phyloP scores from a whole-genome alignment of 2,797 vertebrate species.

The Loriculus beryllinus region DNA sequence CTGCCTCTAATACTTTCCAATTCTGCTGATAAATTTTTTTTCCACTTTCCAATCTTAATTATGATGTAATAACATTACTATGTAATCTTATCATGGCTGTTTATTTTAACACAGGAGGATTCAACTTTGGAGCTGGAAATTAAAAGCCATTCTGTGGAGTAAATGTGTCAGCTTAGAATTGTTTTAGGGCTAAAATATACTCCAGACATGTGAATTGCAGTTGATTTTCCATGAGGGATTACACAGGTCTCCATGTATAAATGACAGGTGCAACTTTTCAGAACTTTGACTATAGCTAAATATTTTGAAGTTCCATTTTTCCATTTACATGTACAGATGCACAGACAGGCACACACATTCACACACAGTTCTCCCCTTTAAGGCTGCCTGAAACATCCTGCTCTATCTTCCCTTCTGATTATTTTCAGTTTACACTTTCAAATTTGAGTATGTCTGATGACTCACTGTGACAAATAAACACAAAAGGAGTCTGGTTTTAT shows the following conservation, averaged over 20 bases:
- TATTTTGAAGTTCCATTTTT: neutral
- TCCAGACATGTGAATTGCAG: neutral
- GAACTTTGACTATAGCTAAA: neutral
- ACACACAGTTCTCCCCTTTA: neutral
- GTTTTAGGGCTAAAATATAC: neutral
- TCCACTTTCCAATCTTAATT: neutral
- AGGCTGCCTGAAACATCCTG: neutral
- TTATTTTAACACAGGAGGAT: neutral
- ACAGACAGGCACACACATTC: accelerated
- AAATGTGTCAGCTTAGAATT: neutral
- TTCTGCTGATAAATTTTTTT: neutral
- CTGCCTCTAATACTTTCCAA: neutral
- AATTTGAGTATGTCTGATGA: neutral
- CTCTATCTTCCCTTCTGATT: neutral
- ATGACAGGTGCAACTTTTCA: neutral
- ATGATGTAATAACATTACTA: neutral
- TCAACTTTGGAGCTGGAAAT: neutral
- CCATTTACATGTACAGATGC: neutral
- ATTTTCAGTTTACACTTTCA: neutral
- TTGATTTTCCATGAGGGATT: neutral
- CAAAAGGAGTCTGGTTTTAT: neutral
- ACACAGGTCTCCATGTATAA: neutral
- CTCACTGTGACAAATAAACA: neutral
- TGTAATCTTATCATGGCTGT: neutral
- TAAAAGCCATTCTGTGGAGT: neutral